phyloP scores from a whole-genome alignment of 2,888 invertebrate species.

The Perizoma flavofasciatum region DNA sequence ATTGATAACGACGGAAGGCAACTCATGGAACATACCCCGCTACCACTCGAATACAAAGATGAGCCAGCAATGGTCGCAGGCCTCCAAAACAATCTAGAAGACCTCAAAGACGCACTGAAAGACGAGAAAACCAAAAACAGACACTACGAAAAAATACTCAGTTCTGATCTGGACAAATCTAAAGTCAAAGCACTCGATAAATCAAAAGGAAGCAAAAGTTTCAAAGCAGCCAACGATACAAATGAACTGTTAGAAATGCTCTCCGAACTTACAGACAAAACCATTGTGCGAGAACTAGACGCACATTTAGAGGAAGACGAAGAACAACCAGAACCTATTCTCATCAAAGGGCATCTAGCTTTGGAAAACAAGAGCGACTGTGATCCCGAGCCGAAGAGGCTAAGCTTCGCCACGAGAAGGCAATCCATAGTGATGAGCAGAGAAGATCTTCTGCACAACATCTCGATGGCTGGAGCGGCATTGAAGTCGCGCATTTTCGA shows the following conservation, averaged over 20 bases:
- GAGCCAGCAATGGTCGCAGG: conserved; percentile 24
- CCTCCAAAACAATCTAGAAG: conserved; percentile 37
- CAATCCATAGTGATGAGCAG: conserved; percentile 57
- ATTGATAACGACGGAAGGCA: conserved; percentile 11
- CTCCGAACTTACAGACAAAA: conserved; percentile 59
- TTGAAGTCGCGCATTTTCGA: conserved; percentile 54
- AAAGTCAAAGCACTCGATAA: conserved; percentile 1
- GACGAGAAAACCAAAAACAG: conserved; percentile 39
- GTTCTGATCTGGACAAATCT: conserved; percentile 27
- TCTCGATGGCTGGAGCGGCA: conserved; percentile 65
- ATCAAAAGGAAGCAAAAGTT: conserved; percentile 35
- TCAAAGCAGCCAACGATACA: conserved; percentile 60
- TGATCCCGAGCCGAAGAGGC: conserved; percentile 37
- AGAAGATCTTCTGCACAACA: conserved; percentile 61
- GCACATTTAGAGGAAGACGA: conserved; percentile 31
- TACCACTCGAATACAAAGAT: conserved; percentile 39
- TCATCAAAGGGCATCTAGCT: conserved; percentile 30
- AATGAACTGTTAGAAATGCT: conserved; percentile 65
- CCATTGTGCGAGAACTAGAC: conserved; percentile 26
- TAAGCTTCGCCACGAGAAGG: conserved; percentile 51
- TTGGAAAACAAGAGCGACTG: conserved; percentile 40
- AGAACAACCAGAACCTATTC: conserved; percentile 10
- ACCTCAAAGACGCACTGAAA: conserved; percentile 33
- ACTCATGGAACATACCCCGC: conserved; percentile 14
- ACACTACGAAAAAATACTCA: conserved; percentile 41